Base-by-base conservation (phyloP, 2,797 vertebrate genomes). In the Tragopan temminckii region DNA sequence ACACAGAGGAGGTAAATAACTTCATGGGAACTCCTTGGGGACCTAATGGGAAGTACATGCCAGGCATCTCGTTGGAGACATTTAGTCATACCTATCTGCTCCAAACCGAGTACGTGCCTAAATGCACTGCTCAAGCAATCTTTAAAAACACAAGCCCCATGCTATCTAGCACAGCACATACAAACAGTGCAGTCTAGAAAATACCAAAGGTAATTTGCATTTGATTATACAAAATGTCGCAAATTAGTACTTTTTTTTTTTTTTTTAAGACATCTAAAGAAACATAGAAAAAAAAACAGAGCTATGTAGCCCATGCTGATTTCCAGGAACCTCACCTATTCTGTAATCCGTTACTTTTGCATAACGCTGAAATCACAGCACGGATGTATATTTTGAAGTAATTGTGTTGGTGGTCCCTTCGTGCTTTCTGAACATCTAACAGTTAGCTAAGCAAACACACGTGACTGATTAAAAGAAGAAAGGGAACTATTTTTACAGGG, bases 381-480 rank as follows among this genome's bases (percentile, higher is more conserved):
- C 3, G 35, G 85, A 96, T 89, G 79, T 89, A 80, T 80, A 96
- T 92, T 96, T 94, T 96, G 96, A 97, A 96, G 94, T 95, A 89
- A 90, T 98, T 97, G 96, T 97, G 97, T 97, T 98, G 97, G 97
- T 98, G 97, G 98, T 97, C 98, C 94, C 96, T 97, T 92, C 95
- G 80, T 97, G 96, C 95, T 94, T 95, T 98, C 96, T 90, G 94
- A 98, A 97, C 95, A 96, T 97, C 96, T 95, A 98, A 97, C 97
- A 97, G 97, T 96, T 97, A 96, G 96, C 97, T 97, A 97, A 98
- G 97, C 96, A 98, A 98, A 97, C 96, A 97, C 97, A 98, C 93
- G 87, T 98, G 97, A 98, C 97, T 97, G 97, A 97, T 98, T 98
- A 98, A 96, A 98, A 98, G 98, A 98, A 98, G 96, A 98, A 98